These are phyloP conservation scores for Stercorarius parasiticus DNA, from an alignment of 2,113 vertebrate species.

Conservation along the genomic window DNA sequence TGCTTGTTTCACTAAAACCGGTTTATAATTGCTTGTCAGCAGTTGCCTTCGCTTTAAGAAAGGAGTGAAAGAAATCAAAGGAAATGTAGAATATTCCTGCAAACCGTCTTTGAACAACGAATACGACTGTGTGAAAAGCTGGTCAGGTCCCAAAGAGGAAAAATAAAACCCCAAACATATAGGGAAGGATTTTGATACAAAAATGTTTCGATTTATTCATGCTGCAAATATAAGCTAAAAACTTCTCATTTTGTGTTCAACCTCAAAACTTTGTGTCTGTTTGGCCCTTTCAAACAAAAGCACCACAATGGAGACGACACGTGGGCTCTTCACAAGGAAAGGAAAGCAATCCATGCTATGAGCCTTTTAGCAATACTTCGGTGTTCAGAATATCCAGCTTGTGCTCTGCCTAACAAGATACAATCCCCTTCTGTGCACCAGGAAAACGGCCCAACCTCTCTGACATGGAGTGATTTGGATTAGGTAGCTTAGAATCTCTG, in stretches of 20 bases:
- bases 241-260: background rate
- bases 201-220: background rate
- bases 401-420: background rate
- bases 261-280: background rate
- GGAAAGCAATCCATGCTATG: background rate
- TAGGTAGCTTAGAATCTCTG: background rate
- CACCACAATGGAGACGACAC: background rate
- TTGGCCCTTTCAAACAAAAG: background rate
- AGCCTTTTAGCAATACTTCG: background rate
- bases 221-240: background rate
- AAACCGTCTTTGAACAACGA: background rate
- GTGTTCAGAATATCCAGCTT: background rate
- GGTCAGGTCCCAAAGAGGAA: background rate
- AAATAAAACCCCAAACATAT: background rate
- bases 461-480: background rate
- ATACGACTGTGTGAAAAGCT: background rate
- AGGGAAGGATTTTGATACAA: background rate
- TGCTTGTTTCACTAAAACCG: background rate
- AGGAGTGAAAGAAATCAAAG: conserved; percentile 3
- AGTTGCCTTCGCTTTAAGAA: background rate
- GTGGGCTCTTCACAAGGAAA: background rate
- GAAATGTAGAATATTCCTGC: background rate
- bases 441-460: background rate
- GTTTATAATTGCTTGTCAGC: conserved; percentile 15
- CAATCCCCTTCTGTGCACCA: background rate